Percentiles rank a stretch among this genome's conserved stretches.
These are phyloP conservation scores for Panorpa germanica DNA, from an alignment of 2,888 invertebrate species.

Conservation along the genomic window DNA sequence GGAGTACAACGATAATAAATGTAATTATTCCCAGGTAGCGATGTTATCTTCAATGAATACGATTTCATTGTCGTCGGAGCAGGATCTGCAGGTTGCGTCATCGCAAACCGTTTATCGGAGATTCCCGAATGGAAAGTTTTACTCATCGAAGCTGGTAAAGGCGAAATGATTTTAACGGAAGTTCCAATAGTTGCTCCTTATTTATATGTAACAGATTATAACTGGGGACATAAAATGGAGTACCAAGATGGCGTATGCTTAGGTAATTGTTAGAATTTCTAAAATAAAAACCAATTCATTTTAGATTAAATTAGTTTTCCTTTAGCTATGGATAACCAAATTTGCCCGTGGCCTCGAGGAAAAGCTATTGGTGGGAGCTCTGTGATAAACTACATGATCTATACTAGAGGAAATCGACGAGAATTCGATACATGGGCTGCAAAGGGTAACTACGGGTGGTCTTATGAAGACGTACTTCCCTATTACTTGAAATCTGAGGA, in stretches of 20 bases:
- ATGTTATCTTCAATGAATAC: constrained; percentile 28
- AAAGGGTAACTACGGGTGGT: constrained; percentile 74
- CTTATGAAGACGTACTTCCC: constrained; percentile 58
- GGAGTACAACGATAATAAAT: too few species aligned
- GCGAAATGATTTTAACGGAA: constrained; percentile 31
- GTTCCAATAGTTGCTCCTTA: constrained; percentile 35
- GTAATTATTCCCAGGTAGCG: too few species aligned
- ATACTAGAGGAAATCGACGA: constrained; percentile 68
- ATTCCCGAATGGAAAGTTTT: constrained; percentile 36
- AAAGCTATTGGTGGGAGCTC: constrained; percentile 79
- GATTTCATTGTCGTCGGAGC: constrained; percentile 51
- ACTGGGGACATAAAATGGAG: constrained; percentile 43
- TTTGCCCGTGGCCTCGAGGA: constrained; percentile 84
- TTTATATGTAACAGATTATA: constrained; percentile 35
- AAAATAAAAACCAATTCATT: too few species aligned
- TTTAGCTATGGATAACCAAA: constrained; percentile 63
- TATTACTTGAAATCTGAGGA: constrained; percentile 81
- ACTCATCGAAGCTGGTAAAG: constrained; percentile 41
- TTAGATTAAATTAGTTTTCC: too few species aligned
- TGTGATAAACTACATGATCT: constrained; percentile 82
- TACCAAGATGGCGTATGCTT: constrained; percentile 35
- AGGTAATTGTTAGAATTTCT: too few species aligned
- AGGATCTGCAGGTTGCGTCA: constrained; percentile 47
- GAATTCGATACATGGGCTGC: constrained; percentile 80
- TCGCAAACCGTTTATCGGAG: constrained; percentile 50